A percentile compares a stretch with the other conserved stretches of the same genome.
Conservation (phyloP, 2,113 vertebrate genomes). For the Tyrannus savana region DNA sequence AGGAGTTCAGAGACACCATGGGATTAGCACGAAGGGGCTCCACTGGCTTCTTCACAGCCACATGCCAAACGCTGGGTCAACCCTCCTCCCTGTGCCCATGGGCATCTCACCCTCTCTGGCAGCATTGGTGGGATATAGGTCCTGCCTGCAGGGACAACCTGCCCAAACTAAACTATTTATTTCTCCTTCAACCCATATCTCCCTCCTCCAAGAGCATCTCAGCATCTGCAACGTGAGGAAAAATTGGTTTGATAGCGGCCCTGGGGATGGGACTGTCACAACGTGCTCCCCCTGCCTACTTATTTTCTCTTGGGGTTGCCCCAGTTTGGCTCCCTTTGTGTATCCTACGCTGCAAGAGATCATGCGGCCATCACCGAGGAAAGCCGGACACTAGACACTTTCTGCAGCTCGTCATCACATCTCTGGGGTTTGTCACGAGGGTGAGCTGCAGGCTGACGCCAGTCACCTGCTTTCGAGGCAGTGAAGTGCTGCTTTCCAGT, state of each 20-base stretch:
- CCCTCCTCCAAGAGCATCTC: neutral
- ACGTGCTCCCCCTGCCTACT: neutral
- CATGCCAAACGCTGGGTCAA: accelerated
- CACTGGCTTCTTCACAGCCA: neutral
- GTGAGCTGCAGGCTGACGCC: slow-evolving; percentile 10
- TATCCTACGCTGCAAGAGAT: neutral
- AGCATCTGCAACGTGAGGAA: neutral
- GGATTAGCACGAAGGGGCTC: slow-evolving; percentile 1
- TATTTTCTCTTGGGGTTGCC: neutral
- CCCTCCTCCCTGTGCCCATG: neutral
- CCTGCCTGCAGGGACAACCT: neutral
- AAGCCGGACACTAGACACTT: slow-evolving; percentile 46
- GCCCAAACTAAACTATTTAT: neutral
- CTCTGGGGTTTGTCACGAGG: slow-evolving; percentile 37
- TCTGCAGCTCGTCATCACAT: slow-evolving; percentile 52
- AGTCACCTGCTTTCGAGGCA: neutral
- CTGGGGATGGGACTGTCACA: neutral
- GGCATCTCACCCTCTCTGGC: neutral
- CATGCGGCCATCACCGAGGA: neutral
- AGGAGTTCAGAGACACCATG: slow-evolving; percentile 30
- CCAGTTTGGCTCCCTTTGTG: neutral
- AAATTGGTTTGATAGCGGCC: neutral
- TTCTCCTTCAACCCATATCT: neutral
- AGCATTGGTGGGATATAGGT: neutral
- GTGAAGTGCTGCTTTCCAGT: slow-evolving; percentile 15